Percentiles rank a stretch among this genome's conserved stretches.
phyloP scores from a whole-genome alignment of 2,888 invertebrate genomes.

The Yponomeuta sedellus region DNA sequence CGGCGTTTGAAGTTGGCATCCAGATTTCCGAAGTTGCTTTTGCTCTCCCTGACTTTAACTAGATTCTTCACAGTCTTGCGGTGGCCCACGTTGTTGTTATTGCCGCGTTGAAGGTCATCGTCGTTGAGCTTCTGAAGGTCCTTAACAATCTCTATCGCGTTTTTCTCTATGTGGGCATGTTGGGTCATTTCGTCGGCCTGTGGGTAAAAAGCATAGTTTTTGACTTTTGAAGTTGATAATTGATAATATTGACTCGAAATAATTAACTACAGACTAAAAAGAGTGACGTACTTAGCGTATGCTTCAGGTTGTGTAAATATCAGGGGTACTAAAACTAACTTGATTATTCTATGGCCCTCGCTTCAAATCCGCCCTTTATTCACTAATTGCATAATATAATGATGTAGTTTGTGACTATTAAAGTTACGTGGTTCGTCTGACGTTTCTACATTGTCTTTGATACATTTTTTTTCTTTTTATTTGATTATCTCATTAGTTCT shows the following conservation, averaged over 20 bases:
- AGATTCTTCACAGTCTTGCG: conserved; percentile 92
- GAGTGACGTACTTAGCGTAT: too few relatives aligned
- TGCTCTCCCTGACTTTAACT: conserved; percentile 88
- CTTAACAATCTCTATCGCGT: conserved; percentile 93
- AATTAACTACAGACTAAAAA: too few relatives aligned
- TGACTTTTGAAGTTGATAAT: background rate
- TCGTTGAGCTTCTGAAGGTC: conserved; percentile 90
- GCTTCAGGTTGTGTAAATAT: too few relatives aligned
- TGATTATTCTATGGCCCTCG: too few relatives aligned
- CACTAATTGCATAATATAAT: too few relatives aligned
- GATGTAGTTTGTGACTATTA: too few relatives aligned
- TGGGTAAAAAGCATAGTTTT: conserved; percentile 13
- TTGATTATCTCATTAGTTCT: too few relatives aligned
- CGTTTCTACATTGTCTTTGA: too few relatives aligned
- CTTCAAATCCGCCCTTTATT: too few relatives aligned
- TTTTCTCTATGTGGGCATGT: conserved; percentile 88
- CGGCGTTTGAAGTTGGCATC: conserved; percentile 96
- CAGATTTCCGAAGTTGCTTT: conserved; percentile 89
- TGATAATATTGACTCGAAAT: background rate
- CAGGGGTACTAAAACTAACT: too few relatives aligned
- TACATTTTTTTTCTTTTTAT: too few relatives aligned
- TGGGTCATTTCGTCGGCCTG: conserved; percentile 89
- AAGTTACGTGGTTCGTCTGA: too few relatives aligned
- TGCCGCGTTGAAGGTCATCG: conserved; percentile 84
- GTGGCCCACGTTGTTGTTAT: conserved; percentile 84